Evolutionary conservation across 2,113 vertebrate species (phyloP), one percentile per base, ranked within the genome.

Genomic region (Amia ocellicauda): DNA sequence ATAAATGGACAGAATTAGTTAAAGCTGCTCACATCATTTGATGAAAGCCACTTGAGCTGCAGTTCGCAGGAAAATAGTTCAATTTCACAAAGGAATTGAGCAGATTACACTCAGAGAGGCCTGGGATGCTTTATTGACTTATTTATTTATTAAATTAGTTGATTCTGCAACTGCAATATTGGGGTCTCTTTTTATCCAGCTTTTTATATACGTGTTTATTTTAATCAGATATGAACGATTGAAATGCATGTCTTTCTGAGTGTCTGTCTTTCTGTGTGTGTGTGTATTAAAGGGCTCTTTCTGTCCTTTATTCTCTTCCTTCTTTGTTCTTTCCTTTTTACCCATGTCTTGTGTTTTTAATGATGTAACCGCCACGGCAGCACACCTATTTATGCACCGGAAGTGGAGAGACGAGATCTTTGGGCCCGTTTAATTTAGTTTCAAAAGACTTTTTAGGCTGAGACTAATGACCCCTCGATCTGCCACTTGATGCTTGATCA

Each of bases 1-100:
- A 58, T 65, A 58, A 65, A 65, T 57, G 42, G 54, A 40, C 22
- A 17, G 22, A 50, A 50, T 58, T 58, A 58, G 27, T 50, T 65
- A 65, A 65, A 58, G 54, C 54, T 65, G 58, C 19, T 24, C 54
- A 31, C 27, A 23, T 8, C 16, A 27, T 19, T 40, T 8, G 49
- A 45, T 36, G 24, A 47, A 56, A 28, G 24, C 52, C 16, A 29
- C n/a, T 63, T 10, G 20, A 29, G 40, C 22, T 55, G 17, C 28
- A 19, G 42, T 41, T 64, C 52, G 45, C 17, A 11, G 5, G 31
- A 36, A 36, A 36, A 36, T 36, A 36, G n/a, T n/a, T n/a, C n/a
- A n/a, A n/a, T n/a, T n/a, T n/a, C n/a, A n/a, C n/a, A n/a, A n/a
- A n/a, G n/a, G n/a, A n/a, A n/a, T n/a, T n/a, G n/a, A n/a, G n/a